phyloP scores from a whole-genome alignment of 2,888 invertebrate genomes.

The Chalcis sispes region DNA sequence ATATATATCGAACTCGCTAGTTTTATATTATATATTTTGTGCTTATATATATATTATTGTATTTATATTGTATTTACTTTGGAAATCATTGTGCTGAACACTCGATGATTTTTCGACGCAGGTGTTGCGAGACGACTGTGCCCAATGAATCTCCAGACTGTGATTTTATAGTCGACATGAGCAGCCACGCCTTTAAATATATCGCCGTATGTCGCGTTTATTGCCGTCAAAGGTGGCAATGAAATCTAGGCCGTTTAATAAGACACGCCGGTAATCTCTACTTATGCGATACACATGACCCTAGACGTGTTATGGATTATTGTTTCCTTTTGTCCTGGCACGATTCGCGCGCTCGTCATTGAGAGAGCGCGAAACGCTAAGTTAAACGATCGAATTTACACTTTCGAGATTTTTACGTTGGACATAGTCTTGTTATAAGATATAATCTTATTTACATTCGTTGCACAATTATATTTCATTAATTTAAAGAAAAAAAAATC shows the following conservation, averaged over 20 bases:
- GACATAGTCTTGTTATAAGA: slow-evolving; percentile 4
- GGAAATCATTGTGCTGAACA: slow-evolving; percentile 62
- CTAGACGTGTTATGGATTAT: slow-evolving; percentile 32
- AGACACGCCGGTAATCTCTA: slow-evolving; percentile 38
- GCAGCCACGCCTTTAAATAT: slow-evolving; percentile 59
- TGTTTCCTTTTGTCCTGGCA: background rate
- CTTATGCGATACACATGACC: slow-evolving; percentile 9
- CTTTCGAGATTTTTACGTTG: slow-evolving; percentile 31
- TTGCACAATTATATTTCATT: slow-evolving; percentile 13
- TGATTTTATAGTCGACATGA: slow-evolving; percentile 62
- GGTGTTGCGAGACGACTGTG: slow-evolving; percentile 53
- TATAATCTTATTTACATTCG: slow-evolving; percentile 5
- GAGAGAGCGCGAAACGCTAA: slow-evolving; percentile 5
- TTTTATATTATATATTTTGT: too few species aligned
- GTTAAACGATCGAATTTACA: slow-evolving; percentile 41
- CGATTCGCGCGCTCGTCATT: background rate
- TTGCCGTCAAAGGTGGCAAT: slow-evolving; percentile 22
- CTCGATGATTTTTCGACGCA: background rate
- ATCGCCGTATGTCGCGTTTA: slow-evolving; percentile 51
- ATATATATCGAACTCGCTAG: too few species aligned
- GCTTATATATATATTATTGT: background rate
- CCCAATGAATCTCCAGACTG: slow-evolving; percentile 62
- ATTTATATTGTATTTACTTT: slow-evolving; percentile 63
- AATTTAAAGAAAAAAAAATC: too few species aligned
- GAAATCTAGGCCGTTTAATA: slow-evolving; percentile 39